Evolutionary conservation across 37 sponge, comb jelly and placozoan genomes (phyloP), one percentile per base, ranked within the genome.

Genomic region (Halisarca cf. caerulea): DNA sequence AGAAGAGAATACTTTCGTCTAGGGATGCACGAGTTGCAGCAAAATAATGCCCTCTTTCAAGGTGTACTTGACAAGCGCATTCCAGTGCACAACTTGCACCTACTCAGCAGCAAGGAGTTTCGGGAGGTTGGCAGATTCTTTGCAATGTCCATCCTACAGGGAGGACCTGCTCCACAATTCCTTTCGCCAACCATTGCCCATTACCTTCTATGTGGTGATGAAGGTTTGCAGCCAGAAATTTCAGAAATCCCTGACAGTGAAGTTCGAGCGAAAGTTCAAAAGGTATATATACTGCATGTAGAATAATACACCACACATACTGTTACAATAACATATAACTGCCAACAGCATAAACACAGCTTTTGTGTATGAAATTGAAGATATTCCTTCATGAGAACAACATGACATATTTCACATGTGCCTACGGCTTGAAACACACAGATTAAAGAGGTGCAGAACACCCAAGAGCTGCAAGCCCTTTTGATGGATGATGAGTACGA

Each of bases 101-200:
- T 69, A 2, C 71, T 69, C 34, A 17, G 37, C 71, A 69, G 35
- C 71, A 69, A 69, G 37, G 71, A 69, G 37, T 69, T 34, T 69
- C 71, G 71, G 71, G 71, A 69, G 71, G 71, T 69, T 2, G 71
- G 71, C 35, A 69, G 7, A 11, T 69, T 69, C 71, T 69, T 69
- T 69, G 37, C 37, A 15, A 17, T 3, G 7, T 3, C 71, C 37
- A 3, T 69, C 71, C 37, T 69, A 34, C 35, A 69, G 71, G 34
- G 7, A 69, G 71, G 33, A 34, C 7, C 35, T 2, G 6, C 4
- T 69, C 34, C 35, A 15, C 37, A 69, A 11, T 69, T 11, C 71
- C 35, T 3, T 3, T 3, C 71, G 3, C 71, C 71, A 69, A 69
- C 71, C 71, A 15, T 69, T 69, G 71, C 71, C 25, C 71, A 69